A percentile compares a stretch with the other conserved stretches of the same genome.
Conservation (phyloP, 2,888 invertebrate species). For the Chromoteleia sp. region DNA sequence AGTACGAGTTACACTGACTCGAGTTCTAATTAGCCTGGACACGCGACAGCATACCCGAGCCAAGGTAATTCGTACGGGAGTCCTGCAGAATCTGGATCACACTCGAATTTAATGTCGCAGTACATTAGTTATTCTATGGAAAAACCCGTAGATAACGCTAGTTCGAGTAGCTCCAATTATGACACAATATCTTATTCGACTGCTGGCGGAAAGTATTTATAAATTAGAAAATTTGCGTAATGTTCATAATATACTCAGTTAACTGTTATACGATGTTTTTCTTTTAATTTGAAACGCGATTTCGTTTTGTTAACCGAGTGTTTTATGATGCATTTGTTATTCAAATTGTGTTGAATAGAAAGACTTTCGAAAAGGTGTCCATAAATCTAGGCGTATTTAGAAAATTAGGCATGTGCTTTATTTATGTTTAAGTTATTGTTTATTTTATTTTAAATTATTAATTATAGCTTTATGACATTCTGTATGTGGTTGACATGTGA, state of each 20-base stretch:
- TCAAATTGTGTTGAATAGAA: not conserved
- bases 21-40: slow-evolving; percentile 62
- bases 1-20: slow-evolving; percentile 70
- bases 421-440: slow-evolving; percentile 65
- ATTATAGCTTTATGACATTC: slow-evolving; percentile 25
- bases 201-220: slow-evolving; percentile 77
- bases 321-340: slow-evolving; percentile 26
- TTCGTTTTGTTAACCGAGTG: not conserved
- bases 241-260: slow-evolving; percentile 14
- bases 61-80: slow-evolving; percentile 74
- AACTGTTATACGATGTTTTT: not conserved
- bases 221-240: slow-evolving; percentile 21
- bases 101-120: slow-evolving; percentile 77
- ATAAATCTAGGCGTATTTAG: slow-evolving; percentile 35
- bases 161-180: slow-evolving; percentile 75
- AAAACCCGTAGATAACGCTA: slow-evolving; percentile 71
- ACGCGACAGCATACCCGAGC: slow-evolving; percentile 72
- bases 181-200: slow-evolving; percentile 83
- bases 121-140: slow-evolving; percentile 75
- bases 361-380: slow-evolving; percentile 19
- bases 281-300: not conserved
- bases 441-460: slow-evolving; percentile 48
- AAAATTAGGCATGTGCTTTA: slow-evolving; percentile 13
- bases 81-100: slow-evolving; percentile 76
- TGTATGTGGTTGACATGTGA: slow-evolving; percentile 52